phyloP scores from a whole-genome alignment of 1,140 invertebrate genomes.

The Ephestia elutella region DNA sequence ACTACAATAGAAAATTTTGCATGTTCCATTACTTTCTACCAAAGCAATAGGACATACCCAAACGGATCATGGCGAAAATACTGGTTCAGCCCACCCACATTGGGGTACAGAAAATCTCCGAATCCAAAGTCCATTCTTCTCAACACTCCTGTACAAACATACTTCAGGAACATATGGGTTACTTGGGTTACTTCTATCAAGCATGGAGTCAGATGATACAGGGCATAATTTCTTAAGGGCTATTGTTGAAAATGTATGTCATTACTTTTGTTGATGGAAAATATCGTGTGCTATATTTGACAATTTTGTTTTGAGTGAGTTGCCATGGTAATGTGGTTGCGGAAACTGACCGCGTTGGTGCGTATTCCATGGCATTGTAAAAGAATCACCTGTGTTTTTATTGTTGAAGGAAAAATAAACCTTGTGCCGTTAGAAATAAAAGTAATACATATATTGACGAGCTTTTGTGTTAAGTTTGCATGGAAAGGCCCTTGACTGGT shows the following conservation, averaged over 20 bases:
- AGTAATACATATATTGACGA: neutral
- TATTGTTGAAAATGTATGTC: constrained; percentile 34
- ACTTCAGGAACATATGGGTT: constrained; percentile 36
- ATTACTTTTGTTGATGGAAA: constrained; percentile 39
- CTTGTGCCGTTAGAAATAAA: constrained; percentile 10
- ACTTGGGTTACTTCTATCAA: constrained; percentile 14
- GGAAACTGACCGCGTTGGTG: constrained; percentile 34
- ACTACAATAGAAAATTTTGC: no score
- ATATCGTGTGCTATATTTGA: constrained; percentile 45
- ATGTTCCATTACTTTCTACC: neutral
- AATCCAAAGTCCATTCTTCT: constrained; percentile 63
- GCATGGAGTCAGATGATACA: constrained; percentile 26
- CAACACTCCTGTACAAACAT: constrained; percentile 27
- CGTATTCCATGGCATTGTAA: neutral
- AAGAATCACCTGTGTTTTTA: neutral
- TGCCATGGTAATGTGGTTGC: constrained; percentile 41
- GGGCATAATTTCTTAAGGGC: constrained; percentile 32
- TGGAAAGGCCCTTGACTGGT: constrained; percentile 32
- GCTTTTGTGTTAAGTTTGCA: neutral
- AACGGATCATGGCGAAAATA: constrained; percentile 54
- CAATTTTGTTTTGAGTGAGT: constrained; percentile 53
- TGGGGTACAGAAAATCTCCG: constrained; percentile 53
- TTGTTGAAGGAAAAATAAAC: constrained; percentile 16
- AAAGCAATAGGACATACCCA: constrained; percentile 36
- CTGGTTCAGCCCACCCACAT: constrained; percentile 45